Conservation (phyloP, 1,140 invertebrate species). For the Aporrectodea caliginosa region DNA sequence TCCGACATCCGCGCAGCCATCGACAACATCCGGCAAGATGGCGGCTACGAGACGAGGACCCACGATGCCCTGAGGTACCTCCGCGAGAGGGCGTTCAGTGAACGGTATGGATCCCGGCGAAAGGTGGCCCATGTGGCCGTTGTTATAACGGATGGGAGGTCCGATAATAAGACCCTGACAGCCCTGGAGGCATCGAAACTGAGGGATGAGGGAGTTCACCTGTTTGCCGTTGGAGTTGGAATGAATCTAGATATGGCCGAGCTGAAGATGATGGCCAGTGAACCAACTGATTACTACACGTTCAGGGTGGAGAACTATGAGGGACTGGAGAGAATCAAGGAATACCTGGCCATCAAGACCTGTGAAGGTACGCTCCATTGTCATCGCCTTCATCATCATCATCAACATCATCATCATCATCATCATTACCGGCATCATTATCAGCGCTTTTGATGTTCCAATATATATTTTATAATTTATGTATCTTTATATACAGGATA, state of each 20-base stretch:
- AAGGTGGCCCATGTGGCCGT: conserved; percentile 10
- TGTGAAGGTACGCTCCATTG: conserved; percentile 26
- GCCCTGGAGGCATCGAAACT: conserved; percentile 16
- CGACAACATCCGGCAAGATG: conserved; percentile 9
- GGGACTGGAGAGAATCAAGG: conserved; percentile 23
- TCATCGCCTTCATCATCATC: too few species aligned
- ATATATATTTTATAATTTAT: too few species aligned
- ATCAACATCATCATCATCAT: too few species aligned
- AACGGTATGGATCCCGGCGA: conserved; percentile 13
- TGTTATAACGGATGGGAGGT: conserved; percentile 28
- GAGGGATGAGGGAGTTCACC: conserved; percentile 22
- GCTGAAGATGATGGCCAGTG: conserved; percentile 28
- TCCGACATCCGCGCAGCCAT: conserved; percentile 4
- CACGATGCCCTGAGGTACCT: background rate
- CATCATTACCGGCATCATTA: too few species aligned
- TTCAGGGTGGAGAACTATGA: conserved; percentile 21
- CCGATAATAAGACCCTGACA: conserved; percentile 20
- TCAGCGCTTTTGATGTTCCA: too few species aligned
- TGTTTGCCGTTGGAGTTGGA: conserved; percentile 34
- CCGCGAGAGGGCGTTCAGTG: background rate
- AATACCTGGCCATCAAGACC: conserved; percentile 27
- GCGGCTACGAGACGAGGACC: conserved; percentile 10
- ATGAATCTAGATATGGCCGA: conserved; percentile 19
- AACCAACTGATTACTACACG: conserved; percentile 23
- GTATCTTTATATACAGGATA: too few species aligned